Conservation (phyloP, 2,797 vertebrate genomes). For the Siniperca obscura region DNA sequence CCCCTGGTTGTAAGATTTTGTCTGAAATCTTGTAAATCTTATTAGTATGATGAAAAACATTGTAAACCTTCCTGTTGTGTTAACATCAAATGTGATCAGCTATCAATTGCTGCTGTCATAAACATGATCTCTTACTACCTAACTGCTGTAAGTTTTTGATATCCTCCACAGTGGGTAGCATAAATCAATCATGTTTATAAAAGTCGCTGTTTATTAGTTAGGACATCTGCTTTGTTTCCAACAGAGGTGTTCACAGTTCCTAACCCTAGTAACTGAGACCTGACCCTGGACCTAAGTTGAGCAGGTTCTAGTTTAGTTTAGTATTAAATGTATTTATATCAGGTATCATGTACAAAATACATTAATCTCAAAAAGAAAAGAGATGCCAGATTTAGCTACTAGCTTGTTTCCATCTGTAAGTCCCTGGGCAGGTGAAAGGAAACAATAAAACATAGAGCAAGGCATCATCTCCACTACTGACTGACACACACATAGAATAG, state of each 20-base stretch:
- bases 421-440: too few relatives aligned
- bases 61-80: not conserved
- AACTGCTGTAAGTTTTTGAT: not conserved
- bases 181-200: too few relatives aligned
- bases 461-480: too few relatives aligned
- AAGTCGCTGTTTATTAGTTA: not conserved
- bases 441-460: too few relatives aligned
- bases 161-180: not conserved
- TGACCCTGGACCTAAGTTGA: not conserved
- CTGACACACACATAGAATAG: too few relatives aligned
- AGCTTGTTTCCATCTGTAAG: too few relatives aligned
- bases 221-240: not conserved
- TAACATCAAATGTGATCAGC: not conserved
- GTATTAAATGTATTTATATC: too few relatives aligned
- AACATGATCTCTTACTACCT: not conserved
- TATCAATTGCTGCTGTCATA: not conserved
- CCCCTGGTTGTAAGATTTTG: not conserved
- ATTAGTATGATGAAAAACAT: not conserved
- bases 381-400: too few relatives aligned
- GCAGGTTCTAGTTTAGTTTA: not conserved
- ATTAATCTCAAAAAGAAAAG: too few relatives aligned
- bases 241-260: not conserved
- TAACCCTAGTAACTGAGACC: not conserved
- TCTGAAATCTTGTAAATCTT: not conserved
- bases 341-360: too few relatives aligned